Base-by-base conservation (phyloP, 2,113 vertebrate species). In the Pluvialis apricaria region DNA sequence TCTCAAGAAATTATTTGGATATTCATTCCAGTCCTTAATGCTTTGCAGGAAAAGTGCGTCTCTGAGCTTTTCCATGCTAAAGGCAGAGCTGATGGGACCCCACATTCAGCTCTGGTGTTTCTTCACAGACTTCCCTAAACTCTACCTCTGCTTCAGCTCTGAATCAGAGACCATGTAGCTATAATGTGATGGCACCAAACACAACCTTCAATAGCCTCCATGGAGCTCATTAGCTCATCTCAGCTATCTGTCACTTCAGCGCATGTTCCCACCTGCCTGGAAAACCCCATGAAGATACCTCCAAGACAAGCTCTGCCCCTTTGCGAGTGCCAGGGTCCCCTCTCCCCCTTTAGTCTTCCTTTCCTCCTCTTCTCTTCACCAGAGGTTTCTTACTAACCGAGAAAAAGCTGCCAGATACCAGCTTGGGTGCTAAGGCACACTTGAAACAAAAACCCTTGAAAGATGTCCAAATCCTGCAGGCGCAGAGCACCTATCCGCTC, bases 401-500 rank as follows among this genome's bases (percentile, higher is more conserved):
- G 21, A 57, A 85, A 88, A 70, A 32, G 6, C 15, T 72, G 11
- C 10, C 71, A 69, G 71, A 54, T 32, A 36, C 12, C 31, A 14
- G 5, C 29, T 54, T 44, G 26, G 11, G 26, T 61, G 22, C 3
- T 4, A 49, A 69, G 11, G 26, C 3, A 49, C 3, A 16, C 31
- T 57, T 80, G 52, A 86, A 92, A 66, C 13, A 64, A 69, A 88
- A 75, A 0, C 0, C 9, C n/a, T 64, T 57, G 44, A 84, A 68
- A 72, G 2, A 61, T 26, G 21, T 44, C 62, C 70, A 88, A 11
- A 77, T 49, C 44, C 42, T 47, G 16, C 29, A 57, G 52, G 29
- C 36, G 42, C 9, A 77, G 44, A 65, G 40, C n/a, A n/a, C 19
- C 0, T 0, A 13, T 88, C 13, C 0, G 2, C 16, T 62, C 21